These are phyloP conservation scores for Drosophila arizonae DNA, from an alignment of 1,140 invertebrate species.

Conservation along the genomic window DNA sequence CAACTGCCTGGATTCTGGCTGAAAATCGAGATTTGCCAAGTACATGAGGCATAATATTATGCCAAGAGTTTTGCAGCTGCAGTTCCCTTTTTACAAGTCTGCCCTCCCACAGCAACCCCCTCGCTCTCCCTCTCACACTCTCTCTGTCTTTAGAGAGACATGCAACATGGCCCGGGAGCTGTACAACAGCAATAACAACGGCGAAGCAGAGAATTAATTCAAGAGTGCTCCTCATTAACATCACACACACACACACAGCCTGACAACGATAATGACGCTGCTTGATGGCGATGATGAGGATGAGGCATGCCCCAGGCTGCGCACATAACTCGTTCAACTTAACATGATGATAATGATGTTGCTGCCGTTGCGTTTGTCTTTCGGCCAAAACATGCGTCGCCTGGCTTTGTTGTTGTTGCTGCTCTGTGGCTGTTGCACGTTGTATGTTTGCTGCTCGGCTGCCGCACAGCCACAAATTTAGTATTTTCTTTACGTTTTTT, in stretches of 20 bases:
- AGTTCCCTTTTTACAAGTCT: neutral
- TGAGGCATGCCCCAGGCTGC: slow-evolving; percentile 27
- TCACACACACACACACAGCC: slow-evolving; percentile 27
- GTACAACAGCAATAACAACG: slow-evolving; percentile 34
- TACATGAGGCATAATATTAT: slow-evolving; percentile 9
- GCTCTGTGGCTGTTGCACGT: slow-evolving; percentile 14
- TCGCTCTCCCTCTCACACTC: no score
- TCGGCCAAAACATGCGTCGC: slow-evolving; percentile 53
- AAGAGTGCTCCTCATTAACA: slow-evolving; percentile 51
- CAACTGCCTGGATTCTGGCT: neutral
- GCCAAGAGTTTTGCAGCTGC: slow-evolving; percentile 20
- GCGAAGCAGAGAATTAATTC: slow-evolving; percentile 39
- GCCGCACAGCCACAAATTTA: slow-evolving; percentile 23
- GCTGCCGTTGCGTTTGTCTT: slow-evolving; percentile 33
- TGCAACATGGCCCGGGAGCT: slow-evolving; percentile 39
- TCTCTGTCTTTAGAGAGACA: slow-evolving; percentile 12
- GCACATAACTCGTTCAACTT: slow-evolving; percentile 43
- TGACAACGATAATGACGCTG: slow-evolving; percentile 16
- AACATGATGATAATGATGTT: slow-evolving; percentile 25
- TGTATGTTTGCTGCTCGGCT: slow-evolving; percentile 11
- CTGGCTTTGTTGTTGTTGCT: slow-evolving; percentile 1
- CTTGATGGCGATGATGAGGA: slow-evolving; percentile 16
- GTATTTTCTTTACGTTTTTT: slow-evolving; percentile 18
- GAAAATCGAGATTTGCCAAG: neutral
- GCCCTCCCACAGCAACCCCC: no score